Percentiles rank a stretch among this genome's conserved stretches.
These are phyloP conservation scores for Tuberolachnus salignus DNA, from an alignment of 2,888 invertebrate species.

Conservation along the genomic window DNA sequence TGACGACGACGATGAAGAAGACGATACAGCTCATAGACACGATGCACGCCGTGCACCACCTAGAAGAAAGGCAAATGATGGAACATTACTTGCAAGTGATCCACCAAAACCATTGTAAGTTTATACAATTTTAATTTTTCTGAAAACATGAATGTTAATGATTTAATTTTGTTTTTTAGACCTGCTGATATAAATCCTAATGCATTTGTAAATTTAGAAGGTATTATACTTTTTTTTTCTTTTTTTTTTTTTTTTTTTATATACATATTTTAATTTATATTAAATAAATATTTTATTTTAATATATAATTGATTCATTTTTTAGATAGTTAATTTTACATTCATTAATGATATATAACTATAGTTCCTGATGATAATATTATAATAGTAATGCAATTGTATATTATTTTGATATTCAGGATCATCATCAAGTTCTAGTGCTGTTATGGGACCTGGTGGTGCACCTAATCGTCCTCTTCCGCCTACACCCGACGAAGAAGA, in stretches of 20 bases:
- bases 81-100: conserved; percentile 93
- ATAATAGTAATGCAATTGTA: background rate
- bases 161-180: conserved; percentile 26
- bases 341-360: no score
- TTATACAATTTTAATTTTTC: background rate
- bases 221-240: conserved; percentile 16
- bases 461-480: conserved; percentile 90
- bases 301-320: no score
- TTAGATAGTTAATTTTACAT: no score
- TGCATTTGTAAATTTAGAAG: conserved; percentile 39
- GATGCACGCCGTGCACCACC: conserved; percentile 48
- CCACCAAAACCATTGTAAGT: conserved; percentile 96
- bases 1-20: conserved; percentile 62
- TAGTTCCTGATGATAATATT: no score
- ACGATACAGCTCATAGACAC: conserved; percentile 62
- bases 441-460: conserved; percentile 64
- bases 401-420: conserved; percentile 56
- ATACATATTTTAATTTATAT: no score
- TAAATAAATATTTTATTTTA: no score
- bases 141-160: background rate
- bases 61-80: conserved; percentile 75
- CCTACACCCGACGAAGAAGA: conserved; percentile 94
- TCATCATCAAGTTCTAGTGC: conserved; percentile 54
- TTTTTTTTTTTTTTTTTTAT: no score
- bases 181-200: conserved; percentile 51